Evolutionary conservation across 2,113 vertebrate genomes (phyloP), one percentile per base, ranked within the genome.

Genomic region (Etia nguti): DNA sequence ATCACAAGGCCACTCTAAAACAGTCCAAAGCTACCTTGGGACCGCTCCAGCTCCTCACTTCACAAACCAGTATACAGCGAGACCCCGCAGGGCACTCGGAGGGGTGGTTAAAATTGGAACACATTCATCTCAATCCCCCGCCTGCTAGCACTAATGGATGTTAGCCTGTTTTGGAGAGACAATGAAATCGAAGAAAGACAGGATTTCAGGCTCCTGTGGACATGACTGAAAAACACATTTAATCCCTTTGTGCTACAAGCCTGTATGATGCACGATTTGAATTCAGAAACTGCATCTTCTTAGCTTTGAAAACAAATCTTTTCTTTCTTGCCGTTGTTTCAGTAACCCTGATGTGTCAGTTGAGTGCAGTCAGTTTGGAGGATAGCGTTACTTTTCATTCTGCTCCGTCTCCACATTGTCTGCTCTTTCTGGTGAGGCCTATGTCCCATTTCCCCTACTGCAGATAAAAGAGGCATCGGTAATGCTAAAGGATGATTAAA

Each of bases 71-170:
- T 80, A 57, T 54, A n/a, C 80, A 18, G 65, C 18, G 31, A 89
- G 86, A 92, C 84, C 84, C 79, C 36, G 83, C 85, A 22, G 87
- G 90, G 81, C 86, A 91, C 84, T 86, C 85, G 43, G 86, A 88
- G 48, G 68, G 83, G 82, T 70, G 91, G 83, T 90, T 90, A 87
- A 95, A 95, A 93, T 91, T 87, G 92, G 90, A 94, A 90, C 87
- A 86, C 93, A 94, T 94, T 94, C 89, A 93, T 95, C 90, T 94
- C 92, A 93, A 92, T 93, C 89, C 79, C 59, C 86, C 15, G 75
- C 88, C 89, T 93, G 90, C 90, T 91, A 94, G 55, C 82, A 36
- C 88, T 90, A 94, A 95, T 93, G 86, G 93, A 92, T 86, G 88
- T 81, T 81, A 85, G 86, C 88, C 87, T 91, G 81, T 92, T 93